Conservation (phyloP, 2,113 vertebrate species). For the Eonycteris spelaea region DNA sequence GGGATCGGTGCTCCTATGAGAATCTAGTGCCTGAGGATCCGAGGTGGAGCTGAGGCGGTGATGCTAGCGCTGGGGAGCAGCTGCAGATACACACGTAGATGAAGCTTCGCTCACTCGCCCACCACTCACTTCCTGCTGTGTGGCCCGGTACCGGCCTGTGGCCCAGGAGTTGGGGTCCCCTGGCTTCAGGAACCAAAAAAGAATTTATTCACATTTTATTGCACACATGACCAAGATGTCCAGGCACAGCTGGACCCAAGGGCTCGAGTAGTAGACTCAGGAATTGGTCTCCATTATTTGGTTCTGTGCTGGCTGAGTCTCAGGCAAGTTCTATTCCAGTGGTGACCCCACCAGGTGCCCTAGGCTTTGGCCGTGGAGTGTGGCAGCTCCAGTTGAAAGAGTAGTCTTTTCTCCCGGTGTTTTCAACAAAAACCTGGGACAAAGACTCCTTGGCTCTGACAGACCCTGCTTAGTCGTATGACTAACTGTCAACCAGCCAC, state of each 20-base stretch:
- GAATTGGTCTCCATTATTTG: not conserved
- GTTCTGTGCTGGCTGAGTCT: not conserved
- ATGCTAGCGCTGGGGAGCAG: too few relatives aligned
- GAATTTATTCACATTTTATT: too few relatives aligned
- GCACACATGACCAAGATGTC: not conserved
- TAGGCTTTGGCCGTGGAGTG: not conserved
- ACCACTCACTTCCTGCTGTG: too few relatives aligned
- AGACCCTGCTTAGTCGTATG: not conserved
- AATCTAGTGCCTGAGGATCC: too few relatives aligned
- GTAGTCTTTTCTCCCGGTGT: not conserved
- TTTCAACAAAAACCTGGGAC: not conserved
- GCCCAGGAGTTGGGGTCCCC: too few relatives aligned
- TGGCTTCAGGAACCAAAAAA: not conserved
- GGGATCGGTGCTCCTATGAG: too few relatives aligned
- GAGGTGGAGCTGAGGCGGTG: too few relatives aligned
- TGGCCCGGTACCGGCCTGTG: too few relatives aligned
- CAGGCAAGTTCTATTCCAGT: not conserved
- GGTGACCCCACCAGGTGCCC: too few relatives aligned
- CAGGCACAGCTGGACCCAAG: not conserved
- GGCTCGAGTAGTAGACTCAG: accelerated
- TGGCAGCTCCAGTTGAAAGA: too few relatives aligned
- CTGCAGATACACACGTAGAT: too few relatives aligned
- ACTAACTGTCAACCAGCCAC: not conserved
- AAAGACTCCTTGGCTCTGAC: not conserved
- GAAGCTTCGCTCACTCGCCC: too few relatives aligned